Base-by-base conservation (phyloP, 2,113 vertebrate genomes). In the Paralichthys olivaceus region DNA sequence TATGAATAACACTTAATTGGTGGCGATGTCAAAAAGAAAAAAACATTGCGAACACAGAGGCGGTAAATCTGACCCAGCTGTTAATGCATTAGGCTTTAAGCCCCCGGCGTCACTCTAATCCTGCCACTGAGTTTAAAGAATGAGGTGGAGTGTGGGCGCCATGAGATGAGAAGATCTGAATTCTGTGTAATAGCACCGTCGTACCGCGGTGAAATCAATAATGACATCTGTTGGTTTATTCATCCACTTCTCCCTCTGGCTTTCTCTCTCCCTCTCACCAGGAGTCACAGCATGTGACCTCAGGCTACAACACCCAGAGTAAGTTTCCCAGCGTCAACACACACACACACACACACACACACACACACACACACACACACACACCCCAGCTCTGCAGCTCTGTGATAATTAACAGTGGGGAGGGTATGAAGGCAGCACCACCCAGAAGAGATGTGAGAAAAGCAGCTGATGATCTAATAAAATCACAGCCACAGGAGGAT, bases 231-330 rank as follows among this genome's bases (percentile, higher is more conserved):
- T 72, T 88, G 72, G 71, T 88, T 94, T 81, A 83, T 89, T 90
- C 66, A 86, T 90, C 84, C 69, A 80, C 47, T 77, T 69, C 75
- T 66, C 75, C 68, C 83, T 87, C 74, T 87, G 80, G 64, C 77
- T 85, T 55, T 72, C 55, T 81, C 81, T 88, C 74, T 65, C 73
- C 59, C 17, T 62, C 79, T 83, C 74, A 81, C 80, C 79, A 98
- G 97, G 97, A 98, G 84, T 93, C 96, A 3, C 96, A 97, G 87
- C 96, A 97, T 93, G 93, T 96, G 94, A 96, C 96, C 92, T 95
- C 96, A 80, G 95, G 96, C 95, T 97, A 97, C 93, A 95, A 89
- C 94, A 94, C 94, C 85, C 97, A 97, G 95, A 98, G 97, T 98
- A 97, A 93, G 97, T 96, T 77, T 72, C 69, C 75, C 75, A 71